Conservation (phyloP, 1,140 invertebrate species). For the Hyles vespertilio region DNA sequence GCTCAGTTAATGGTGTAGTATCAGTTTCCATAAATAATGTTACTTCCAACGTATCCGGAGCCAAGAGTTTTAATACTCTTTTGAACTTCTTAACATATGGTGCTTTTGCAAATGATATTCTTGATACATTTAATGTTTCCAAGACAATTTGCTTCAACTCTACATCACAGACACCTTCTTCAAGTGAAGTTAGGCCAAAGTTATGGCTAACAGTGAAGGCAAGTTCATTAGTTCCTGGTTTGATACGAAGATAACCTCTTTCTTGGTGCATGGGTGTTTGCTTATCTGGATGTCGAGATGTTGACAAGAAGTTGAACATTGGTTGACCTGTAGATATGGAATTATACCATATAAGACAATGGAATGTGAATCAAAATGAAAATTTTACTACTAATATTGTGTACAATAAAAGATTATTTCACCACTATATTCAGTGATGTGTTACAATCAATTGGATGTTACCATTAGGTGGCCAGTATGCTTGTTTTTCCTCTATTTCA, state of each 20-base stretch:
- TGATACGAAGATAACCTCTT: constrained; percentile 79
- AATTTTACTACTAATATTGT: no score
- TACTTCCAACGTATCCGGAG: constrained; percentile 70
- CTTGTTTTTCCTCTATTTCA: no score
- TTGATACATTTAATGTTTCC: constrained; percentile 66
- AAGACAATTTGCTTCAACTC: constrained; percentile 60
- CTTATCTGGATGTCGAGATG: constrained; percentile 75
- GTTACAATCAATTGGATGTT: no score
- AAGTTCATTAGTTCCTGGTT: constrained; percentile 76
- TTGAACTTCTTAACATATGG: constrained; percentile 73
- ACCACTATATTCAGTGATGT: no score
- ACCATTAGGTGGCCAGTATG: no score
- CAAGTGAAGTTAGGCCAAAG: constrained; percentile 77
- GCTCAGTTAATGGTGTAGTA: constrained; percentile 76
- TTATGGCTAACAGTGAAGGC: constrained; percentile 80
- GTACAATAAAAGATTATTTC: no score
- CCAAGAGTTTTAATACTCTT: constrained; percentile 67
- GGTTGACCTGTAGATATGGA: constrained; percentile 2
- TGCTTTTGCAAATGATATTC: constrained; percentile 75
- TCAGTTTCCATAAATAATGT: constrained; percentile 77
- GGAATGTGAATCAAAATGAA: background rate
- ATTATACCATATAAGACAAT: background rate
- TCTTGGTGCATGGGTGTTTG: constrained; percentile 80
- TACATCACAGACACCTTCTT: constrained; percentile 73
- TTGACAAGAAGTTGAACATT: constrained; percentile 77